Percentiles rank a stretch among this genome's conserved stretches.
Evolutionary conservation across 64 coral and sea anemone genomes (phyloP).

Genomic region (Pocillopora damicornis): DNA sequence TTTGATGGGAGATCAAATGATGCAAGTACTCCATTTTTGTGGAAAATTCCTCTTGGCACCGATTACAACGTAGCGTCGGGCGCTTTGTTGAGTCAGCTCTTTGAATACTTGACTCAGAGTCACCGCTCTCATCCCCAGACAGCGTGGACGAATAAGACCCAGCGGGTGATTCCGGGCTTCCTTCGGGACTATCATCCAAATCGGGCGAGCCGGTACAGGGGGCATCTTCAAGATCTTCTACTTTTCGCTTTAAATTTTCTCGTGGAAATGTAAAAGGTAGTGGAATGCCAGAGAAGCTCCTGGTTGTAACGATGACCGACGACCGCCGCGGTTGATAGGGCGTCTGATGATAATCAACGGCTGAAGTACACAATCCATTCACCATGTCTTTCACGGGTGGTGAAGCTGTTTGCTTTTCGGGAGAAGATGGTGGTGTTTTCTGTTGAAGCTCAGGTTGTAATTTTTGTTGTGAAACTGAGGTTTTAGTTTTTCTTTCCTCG

Average conservation of each 20-base stretch:
- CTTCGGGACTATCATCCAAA: neutral
- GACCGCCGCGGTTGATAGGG: neutral
- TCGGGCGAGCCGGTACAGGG: neutral
- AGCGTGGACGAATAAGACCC: slow-evolving; percentile 4
- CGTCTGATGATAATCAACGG: neutral
- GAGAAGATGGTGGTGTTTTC: neutral
- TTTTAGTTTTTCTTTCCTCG: neutral
- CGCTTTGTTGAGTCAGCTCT: slow-evolving; percentile 26
- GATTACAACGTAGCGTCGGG: slow-evolving; percentile 66
- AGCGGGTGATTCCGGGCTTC: slow-evolving; percentile 13
- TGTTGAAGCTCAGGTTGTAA: neutral
- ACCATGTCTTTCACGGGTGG: neutral
- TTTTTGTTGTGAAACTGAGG: neutral
- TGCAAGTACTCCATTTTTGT: slow-evolving; percentile 93
- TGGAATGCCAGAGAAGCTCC: neutral
- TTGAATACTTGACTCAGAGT: slow-evolving; percentile 9
- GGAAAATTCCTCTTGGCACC: slow-evolving; percentile 68
- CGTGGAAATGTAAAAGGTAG: neutral
- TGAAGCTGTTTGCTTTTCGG: neutral
- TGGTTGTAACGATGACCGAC: slow-evolving; percentile 24
- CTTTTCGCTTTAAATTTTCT: neutral
- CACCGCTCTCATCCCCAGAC: slow-evolving; percentile 24
- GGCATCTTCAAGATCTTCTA: neutral
- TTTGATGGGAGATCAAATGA: slow-evolving; percentile 83
- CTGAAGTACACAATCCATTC: neutral